phyloP scores from a whole-genome alignment of 2,113 vertebrate species.

The Anser brachyrhynchus region DNA sequence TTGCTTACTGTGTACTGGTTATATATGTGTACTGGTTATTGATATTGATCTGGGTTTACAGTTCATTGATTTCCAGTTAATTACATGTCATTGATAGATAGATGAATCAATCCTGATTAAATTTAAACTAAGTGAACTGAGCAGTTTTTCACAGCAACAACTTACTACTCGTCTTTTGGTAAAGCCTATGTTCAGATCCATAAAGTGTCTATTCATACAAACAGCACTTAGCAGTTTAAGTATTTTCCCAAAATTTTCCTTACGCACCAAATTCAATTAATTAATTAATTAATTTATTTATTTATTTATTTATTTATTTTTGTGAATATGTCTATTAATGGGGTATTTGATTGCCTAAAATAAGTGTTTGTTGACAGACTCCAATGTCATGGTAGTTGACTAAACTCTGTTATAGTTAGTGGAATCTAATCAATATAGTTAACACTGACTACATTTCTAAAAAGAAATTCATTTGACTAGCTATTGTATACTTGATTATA shows the following conservation, averaged over 20 bases:
- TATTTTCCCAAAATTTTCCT: not conserved
- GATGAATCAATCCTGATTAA: not conserved
- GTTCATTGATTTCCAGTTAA: slow-evolving; percentile 6
- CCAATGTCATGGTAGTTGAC: not conserved
- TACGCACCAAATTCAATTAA: not conserved
- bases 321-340: accelerated
- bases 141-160: not conserved
- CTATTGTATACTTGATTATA: not conserved
- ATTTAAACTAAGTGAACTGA: not conserved
- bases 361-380: not conserved
- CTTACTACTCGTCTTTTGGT: not conserved
- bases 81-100: not conserved
- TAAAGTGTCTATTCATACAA: not conserved
- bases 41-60: not conserved
- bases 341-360: not conserved
- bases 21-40: not conserved
- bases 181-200: not conserved
- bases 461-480: not conserved
- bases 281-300: too few species aligned
- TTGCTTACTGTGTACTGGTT: too few species aligned
- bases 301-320: too few species aligned
- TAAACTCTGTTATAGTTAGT: not conserved
- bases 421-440: not conserved
- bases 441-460: not conserved
- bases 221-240: not conserved